Evolutionary conservation across 2,797 vertebrate genomes (phyloP).

Genomic region (Knipowitschia caucasica): DNA sequence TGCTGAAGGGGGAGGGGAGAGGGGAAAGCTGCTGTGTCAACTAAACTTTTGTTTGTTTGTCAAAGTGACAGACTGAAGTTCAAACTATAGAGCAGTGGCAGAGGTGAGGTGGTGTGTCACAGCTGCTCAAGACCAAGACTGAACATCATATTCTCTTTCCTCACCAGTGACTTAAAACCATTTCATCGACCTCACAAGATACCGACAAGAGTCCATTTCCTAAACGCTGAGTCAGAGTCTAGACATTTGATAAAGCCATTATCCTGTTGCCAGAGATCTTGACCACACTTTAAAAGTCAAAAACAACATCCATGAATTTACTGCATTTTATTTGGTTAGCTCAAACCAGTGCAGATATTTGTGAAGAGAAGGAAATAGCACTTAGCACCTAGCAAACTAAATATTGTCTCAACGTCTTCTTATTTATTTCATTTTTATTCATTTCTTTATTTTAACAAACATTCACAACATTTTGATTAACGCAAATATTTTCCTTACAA

Average conservation of each 20-base stretch:
- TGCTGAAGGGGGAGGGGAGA: constrained; percentile 19
- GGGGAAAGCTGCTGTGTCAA: constrained; percentile 37
- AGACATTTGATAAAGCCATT: constrained; percentile 3
- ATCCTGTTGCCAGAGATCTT: neutral
- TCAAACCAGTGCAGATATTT: too few relatives aligned
- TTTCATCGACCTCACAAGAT: neutral
- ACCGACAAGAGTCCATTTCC: neutral
- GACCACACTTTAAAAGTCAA: neutral
- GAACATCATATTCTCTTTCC: neutral
- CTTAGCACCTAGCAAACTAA: too few relatives aligned
- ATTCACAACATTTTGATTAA: too few relatives aligned
- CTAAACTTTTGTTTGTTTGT: constrained; percentile 31
- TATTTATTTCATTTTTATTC: too few relatives aligned
- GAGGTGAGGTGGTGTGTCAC: neutral
- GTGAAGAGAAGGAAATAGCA: too few relatives aligned
- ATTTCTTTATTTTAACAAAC: too few relatives aligned
- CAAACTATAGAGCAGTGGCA: constrained; percentile 5
- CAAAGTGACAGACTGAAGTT: constrained; percentile 14
- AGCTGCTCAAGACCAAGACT: neutral
- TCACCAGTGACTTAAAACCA: neutral
- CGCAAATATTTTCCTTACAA: too few relatives aligned
- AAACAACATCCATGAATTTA: neutral
- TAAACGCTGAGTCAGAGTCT: constrained; percentile 2
- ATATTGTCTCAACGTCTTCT: too few relatives aligned
- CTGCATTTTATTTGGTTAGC: too few relatives aligned